Evolutionary conservation across 2,888 invertebrate genomes (phyloP), one percentile per base, ranked within the genome.

Genomic region (Microdon myrmicae): DNA sequence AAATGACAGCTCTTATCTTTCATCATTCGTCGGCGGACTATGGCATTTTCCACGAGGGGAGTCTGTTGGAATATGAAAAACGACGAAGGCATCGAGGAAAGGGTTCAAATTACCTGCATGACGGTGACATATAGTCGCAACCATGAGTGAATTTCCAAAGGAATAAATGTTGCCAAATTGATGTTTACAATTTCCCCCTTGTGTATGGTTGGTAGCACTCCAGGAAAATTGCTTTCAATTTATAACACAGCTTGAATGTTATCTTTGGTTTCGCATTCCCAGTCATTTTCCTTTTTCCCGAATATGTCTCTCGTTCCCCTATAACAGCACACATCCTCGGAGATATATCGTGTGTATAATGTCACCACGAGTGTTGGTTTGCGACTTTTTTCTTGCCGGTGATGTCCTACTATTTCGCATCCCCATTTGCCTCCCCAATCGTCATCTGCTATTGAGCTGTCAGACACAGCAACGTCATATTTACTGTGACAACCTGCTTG

Each of bases 161-260:
- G 31, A 38, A 32, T 44, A 45, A 45, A 56, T 56, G 58, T 64
- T 64, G 58, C 56, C 58, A 64, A 64, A 64, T 64, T 64, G 64
- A 64, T 58, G 64, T 64, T 64, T 58, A 64, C 64, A 64, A 64
- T 64, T 64, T 64, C 64, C 64, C 49, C 55, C 22, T 32, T 28
- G 41, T 39, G 47, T 14, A 39, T 10, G 12, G 38, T n/a, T n/a
- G n/a, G n/a, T n/a, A n/a, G 3, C 9, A 45, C 14, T 2, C 23
- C 37, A 44, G 38, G 31, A 37, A 56, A 45, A 64, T 56, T 37
- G 34, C 39, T 64, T 64, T 43, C 58, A 64, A 64, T 64, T 64
- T 64, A 64, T 64, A 37, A 34, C 64, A 64, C 64, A 64, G 51
- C 64, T 64, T 64, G 58, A 64, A 51, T 43, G 56, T 64, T 64